Conservation (phyloP, 1,140 invertebrate genomes). For the Vollenhovia emeryi region DNA sequence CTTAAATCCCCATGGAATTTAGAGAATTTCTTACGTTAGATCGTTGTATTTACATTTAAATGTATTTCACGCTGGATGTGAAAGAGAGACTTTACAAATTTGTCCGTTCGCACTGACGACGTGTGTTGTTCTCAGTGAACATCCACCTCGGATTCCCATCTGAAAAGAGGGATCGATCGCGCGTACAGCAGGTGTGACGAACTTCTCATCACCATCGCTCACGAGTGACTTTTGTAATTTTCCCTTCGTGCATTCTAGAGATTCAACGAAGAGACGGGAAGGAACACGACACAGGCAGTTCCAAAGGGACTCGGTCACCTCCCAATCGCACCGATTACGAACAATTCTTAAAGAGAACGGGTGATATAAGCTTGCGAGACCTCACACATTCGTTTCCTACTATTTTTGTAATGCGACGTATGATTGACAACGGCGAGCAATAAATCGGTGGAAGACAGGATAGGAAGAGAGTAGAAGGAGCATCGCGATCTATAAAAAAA, state of each 20-base stretch:
- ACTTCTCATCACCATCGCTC: constrained; percentile 1
- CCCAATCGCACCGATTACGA: not conserved
- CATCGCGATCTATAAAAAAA: constrained; percentile 46
- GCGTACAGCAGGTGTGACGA: not conserved
- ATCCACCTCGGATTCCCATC: not conserved
- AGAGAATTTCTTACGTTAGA: too few species aligned
- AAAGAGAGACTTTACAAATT: not conserved
- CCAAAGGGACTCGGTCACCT: not conserved
- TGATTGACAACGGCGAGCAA: constrained; percentile 60
- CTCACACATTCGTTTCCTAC: constrained; percentile 66
- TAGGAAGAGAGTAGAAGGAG: constrained; percentile 55
- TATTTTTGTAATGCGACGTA: constrained; percentile 72
- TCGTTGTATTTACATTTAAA: not conserved
- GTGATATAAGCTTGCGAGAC: constrained; percentile 65
- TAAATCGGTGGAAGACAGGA: constrained; percentile 26
- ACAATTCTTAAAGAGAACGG: constrained; percentile 46
- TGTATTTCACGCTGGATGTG: not conserved
- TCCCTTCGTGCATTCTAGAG: constrained; percentile 29
- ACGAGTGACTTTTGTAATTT: constrained; percentile 60
- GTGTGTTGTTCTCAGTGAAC: not conserved
- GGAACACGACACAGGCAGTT: not conserved
- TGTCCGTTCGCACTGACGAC: not conserved
- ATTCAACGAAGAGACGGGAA: not conserved
- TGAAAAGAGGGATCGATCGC: not conserved
- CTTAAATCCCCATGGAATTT: too few species aligned